Evolutionary conservation across 2,797 vertebrate species (phyloP), one percentile per base, ranked within the genome.

Genomic region (Neosilurus hyrtlii): DNA sequence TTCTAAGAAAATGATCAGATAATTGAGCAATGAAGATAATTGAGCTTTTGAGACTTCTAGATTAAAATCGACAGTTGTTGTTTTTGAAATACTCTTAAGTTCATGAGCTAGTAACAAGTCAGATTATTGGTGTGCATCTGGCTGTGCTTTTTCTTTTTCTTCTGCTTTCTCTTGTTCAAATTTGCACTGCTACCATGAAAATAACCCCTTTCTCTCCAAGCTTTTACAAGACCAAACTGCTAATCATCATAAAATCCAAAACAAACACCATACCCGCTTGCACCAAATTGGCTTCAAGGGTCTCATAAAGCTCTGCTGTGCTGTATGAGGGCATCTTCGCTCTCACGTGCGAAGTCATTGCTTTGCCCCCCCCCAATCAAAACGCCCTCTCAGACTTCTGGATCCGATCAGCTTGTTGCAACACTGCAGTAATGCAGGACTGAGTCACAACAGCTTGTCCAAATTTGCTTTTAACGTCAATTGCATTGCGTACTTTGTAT

Each of bases 361-460:
- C 43, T 43, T 43, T 1, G 7, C 4, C 57, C 57, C 4, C 16
- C 16, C 56, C 16, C 4, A 1, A 30, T 61, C 18, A 61, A 22
- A 6, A 4, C 57, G 18, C 16, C 37, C 12, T 3, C 43, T 26
- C n/a, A 3, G 16, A n/a, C 20, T 43, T 16, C 56, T n/a, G 74
- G 15, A 22, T 77, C 75, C 9, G 3, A 9, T 62, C 37, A 11
- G 22, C 18, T 77, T 78, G n/a, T 78, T 78, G 43, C 75, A 63
- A 78, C 75, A 78, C 74, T 1, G 20, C 22, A 49, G 8, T 14
- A 20, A 16, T 26, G 22, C 59, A 49, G 8, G 22, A 78, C 18
- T 63, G 75, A 78, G n/a, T 63, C 75, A 78, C 43, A 22, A 59
- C 62, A 76, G 73, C 52, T 68, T 30, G 35, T 82, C 63, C 81